Conservation (phyloP, 1,140 invertebrate genomes). For the Megathymus violae region DNA sequence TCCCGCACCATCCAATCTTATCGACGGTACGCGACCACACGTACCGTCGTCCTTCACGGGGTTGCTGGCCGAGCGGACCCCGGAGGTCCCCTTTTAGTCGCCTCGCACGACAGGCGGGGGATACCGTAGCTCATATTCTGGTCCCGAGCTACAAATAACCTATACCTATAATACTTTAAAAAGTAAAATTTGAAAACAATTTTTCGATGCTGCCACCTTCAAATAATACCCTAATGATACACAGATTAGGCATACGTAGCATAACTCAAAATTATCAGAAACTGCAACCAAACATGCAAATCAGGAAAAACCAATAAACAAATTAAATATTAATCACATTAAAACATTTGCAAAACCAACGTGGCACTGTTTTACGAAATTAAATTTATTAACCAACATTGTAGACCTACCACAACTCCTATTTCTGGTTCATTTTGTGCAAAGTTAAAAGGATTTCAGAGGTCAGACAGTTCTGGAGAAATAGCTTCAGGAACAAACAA, state of each 20-base stretch:
- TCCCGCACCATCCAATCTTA: too few relatives aligned
- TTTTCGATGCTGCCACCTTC: too few relatives aligned
- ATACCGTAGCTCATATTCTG: too few relatives aligned
- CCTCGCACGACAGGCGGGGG: too few relatives aligned
- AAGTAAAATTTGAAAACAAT: too few relatives aligned
- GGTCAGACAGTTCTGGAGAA: slow-evolving; percentile 41
- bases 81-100: too few relatives aligned
- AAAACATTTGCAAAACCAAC: slow-evolving; percentile 45
- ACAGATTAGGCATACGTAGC: background rate
- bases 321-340: slow-evolving; percentile 58
- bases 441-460: slow-evolving; percentile 7
- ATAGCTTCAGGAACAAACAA: slow-evolving; percentile 50
- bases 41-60: too few relatives aligned
- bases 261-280: slow-evolving; percentile 14
- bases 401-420: slow-evolving; percentile 1
- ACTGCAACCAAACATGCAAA: slow-evolving; percentile 17
- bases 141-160: too few relatives aligned
- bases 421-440: slow-evolving; percentile 1
- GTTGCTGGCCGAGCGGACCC: too few relatives aligned
- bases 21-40: too few relatives aligned
- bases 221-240: background rate
- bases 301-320: slow-evolving; percentile 44
- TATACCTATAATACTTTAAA: too few relatives aligned
- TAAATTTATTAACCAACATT: slow-evolving; percentile 34
- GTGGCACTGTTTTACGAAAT: slow-evolving; percentile 48